phyloP scores from a whole-genome alignment of 2,113 vertebrate species.

The Dissostichus mawsoni region DNA sequence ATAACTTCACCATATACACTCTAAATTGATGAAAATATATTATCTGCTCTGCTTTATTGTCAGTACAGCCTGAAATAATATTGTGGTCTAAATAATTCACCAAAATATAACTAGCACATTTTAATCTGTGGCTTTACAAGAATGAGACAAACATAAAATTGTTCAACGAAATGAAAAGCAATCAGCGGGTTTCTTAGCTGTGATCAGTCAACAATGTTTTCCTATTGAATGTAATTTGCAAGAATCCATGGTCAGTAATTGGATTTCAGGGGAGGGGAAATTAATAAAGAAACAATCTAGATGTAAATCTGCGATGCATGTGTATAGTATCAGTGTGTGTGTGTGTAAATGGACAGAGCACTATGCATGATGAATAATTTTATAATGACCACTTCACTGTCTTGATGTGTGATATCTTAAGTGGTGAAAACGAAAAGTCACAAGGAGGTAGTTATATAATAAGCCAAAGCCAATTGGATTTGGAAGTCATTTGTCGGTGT shows the following conservation, averaged over 20 bases:
- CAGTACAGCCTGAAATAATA: background rate
- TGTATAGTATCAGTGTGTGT: background rate
- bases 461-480: slow-evolving; percentile 48
- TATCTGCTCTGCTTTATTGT: slow-evolving; percentile 9
- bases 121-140: slow-evolving; percentile 23
- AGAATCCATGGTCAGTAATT: slow-evolving; percentile 57
- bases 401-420: slow-evolving; percentile 51
- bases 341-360: background rate
- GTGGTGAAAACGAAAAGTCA: slow-evolving; percentile 58
- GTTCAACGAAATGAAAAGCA: slow-evolving; percentile 52
- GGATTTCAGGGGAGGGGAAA: slow-evolving; percentile 63
- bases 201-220: slow-evolving; percentile 33
- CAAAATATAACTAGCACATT: slow-evolving; percentile 11
- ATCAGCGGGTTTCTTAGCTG: slow-evolving; percentile 33
- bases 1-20: background rate
- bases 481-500: slow-evolving; percentile 53
- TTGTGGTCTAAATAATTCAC: slow-evolving; percentile 13
- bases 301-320: slow-evolving; percentile 34
- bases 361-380: slow-evolving; percentile 24
- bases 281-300: slow-evolving; percentile 50
- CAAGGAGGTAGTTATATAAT: slow-evolving; percentile 28
- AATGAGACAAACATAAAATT: slow-evolving; percentile 33
- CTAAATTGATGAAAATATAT: background rate
- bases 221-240: slow-evolving; percentile 35
- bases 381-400: slow-evolving; percentile 42